Base-by-base conservation (phyloP, 2,797 vertebrate species). In the Clarias pachynema region DNA sequence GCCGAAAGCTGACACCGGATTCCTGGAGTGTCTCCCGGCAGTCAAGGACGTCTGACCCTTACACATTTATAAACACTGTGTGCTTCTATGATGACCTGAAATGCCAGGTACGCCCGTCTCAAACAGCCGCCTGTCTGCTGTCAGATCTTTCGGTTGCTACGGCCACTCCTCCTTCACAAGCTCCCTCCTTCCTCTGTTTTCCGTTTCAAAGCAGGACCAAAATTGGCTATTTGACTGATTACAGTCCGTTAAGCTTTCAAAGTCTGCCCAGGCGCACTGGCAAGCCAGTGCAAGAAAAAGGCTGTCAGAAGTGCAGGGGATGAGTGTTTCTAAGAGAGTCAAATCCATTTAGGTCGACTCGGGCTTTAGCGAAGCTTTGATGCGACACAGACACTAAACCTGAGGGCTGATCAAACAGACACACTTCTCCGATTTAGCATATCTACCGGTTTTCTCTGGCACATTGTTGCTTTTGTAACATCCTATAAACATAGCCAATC, bases 1-100 rank as follows among this genome's bases (percentile, higher is more conserved):
- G 82, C 79, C 86, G 94, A 94, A 95, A 96, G 91, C 89, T 56
- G 94, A 95, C 92, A 95, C 94, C 93, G 82, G 88, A 92, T 92
- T 94, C 93, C 93, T 93, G 91, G 92, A 93, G 91, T 90, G 89
- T 89, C 93, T 93, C 90, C 86, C 89, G 65, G 82, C 90, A 92
- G 92, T 92, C 94, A 94, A 95, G 93, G 92, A 93, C 92, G 92
- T 92, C 91, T 93, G 88, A 56, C 89, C 85, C 59, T n/a, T 22
- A 84, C 81, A 87, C 88, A 87, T 91, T 92, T 94, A 92, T 94
- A 93, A 93, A 94, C 92, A 93, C 72, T 91, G 93, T 91, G 93
- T 92, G 91, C 86, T 91, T 90, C 89, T 81, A 84, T 86, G 59
- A 88, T 84, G 53, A 85, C 84, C 88, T 68, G 70, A 90, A 87